Evolutionary conservation across 2,113 vertebrate species (phyloP).

Genomic region (Anser cygnoides): DNA sequence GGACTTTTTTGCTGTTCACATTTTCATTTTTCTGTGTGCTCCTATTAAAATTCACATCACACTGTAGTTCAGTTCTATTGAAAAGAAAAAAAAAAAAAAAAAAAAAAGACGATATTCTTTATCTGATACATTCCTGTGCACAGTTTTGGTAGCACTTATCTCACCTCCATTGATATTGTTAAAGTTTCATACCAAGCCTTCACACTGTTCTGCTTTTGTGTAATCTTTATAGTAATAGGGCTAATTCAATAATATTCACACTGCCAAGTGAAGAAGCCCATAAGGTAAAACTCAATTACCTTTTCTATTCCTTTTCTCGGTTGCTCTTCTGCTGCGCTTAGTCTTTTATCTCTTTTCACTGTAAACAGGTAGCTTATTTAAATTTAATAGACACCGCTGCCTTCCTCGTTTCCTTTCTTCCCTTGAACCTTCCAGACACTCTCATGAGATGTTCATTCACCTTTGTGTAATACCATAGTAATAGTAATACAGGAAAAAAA

Average conservation of each 20-base stretch:
- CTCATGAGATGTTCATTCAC: conserved; percentile 59
- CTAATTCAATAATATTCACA: conserved; percentile 72
- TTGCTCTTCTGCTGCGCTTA: conserved; percentile 48
- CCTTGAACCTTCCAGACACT: conserved; percentile 53
- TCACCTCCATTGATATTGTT: conserved; percentile 62
- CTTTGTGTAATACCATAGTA: conserved; percentile 37
- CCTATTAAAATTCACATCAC: conserved; percentile 75
- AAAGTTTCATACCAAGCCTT: conserved; percentile 65
- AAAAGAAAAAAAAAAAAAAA: not conserved
- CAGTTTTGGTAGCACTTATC: conserved; percentile 61
- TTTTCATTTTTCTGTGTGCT: conserved; percentile 24
- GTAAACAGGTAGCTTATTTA: conserved; percentile 69
- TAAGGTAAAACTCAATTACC: conserved; percentile 69
- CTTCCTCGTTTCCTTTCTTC: not conserved
- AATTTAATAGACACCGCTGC: conserved; percentile 52
- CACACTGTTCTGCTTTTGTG: conserved; percentile 70
- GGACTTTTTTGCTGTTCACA: not conserved
- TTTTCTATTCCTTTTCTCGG: conserved; percentile 56
- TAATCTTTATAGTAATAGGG: conserved; percentile 61
- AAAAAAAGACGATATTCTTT: conserved; percentile 8
- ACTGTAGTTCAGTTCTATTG: conserved; percentile 10
- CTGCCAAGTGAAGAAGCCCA: conserved; percentile 44
- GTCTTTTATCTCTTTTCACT: conserved; percentile 67
- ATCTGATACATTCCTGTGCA: conserved; percentile 50
- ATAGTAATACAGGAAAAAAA: conserved; percentile 15